Base-by-base conservation (phyloP, 2,888 invertebrate genomes). In the Cosmopolites sordidus region DNA sequence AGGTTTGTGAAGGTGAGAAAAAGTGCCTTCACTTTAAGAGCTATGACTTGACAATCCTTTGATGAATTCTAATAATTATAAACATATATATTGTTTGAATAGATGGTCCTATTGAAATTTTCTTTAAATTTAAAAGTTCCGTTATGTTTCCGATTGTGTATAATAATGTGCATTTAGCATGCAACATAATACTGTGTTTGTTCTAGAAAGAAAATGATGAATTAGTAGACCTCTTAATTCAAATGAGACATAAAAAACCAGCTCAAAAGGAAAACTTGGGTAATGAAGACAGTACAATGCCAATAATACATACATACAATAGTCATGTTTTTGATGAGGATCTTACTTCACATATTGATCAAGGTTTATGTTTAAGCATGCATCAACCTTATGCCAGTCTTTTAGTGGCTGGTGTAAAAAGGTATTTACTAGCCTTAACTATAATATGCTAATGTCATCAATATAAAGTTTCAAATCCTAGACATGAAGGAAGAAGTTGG, bases 381-480 rank as follows among this genome's bases (percentile, higher is more conserved):
- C 94, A 94, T 74, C 97, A 98, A 69, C 97, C 97, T 0, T 96
- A 91, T 84, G 97, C 97, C 0, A 92, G 93, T 1, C 77, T 97
- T 27, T 79, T 98, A 0, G 83, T 95, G 0, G 82, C 85, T n/a
- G 97, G 96, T 46, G 92, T 97, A 61, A 97, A 97, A 77, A 80
- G 82, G 93, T 90, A 67, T 11, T 0, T 37, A 15, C 15, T 5
- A 5, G 43, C 33, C 9, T 14, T 29, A 29, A 37, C 22, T 12
- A 37, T 14, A 4, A 8, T 29, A 11, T 29, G 11, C 6, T 37
- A 37, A 37, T 37, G 4, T 14, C 3, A n/a, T 8, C n/a, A 37
- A 37, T n/a, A 12, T 12, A 8, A 4, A 12, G 5, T 37, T 41
- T 11, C 4, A 15, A 8, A 18, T 27, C 68, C 2, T 65, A 91